phyloP scores from a whole-genome alignment of 2,797 vertebrate genomes.

The Diplodus puntazzo region DNA sequence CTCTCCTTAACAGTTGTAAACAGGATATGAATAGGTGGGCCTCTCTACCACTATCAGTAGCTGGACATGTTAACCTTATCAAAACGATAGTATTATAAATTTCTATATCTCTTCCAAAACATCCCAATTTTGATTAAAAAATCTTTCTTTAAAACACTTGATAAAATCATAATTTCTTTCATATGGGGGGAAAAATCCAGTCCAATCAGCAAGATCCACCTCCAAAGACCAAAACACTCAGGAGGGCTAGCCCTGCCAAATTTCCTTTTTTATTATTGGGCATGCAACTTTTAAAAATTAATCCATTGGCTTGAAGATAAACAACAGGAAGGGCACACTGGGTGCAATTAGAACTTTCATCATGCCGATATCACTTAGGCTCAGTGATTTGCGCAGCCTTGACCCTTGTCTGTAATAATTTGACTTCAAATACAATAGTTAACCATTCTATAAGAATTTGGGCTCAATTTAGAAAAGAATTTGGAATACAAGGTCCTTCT shows the following conservation, averaged over 20 bases:
- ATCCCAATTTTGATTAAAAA: neutral
- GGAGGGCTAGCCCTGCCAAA: neutral
- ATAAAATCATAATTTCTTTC: neutral
- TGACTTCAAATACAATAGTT: neutral
- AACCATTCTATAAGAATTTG: neutral
- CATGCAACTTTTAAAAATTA: neutral
- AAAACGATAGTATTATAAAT: too few species aligned
- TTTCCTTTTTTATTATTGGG: neutral
- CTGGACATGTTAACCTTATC: too few species aligned
- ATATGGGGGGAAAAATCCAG: too few species aligned
- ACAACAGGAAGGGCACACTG: neutral
- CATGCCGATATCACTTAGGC: neutral
- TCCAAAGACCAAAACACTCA: too few species aligned
- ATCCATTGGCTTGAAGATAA: neutral
- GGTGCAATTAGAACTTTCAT: neutral
- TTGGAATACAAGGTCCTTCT: neutral
- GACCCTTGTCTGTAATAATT: neutral
- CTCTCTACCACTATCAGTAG: too few species aligned
- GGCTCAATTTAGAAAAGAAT: neutral
- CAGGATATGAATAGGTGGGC: too few species aligned
- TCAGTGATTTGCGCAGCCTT: neutral
- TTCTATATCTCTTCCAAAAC: too few species aligned
- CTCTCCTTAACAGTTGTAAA: too few species aligned
- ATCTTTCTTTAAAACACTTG: neutral
- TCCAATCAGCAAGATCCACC: too few species aligned